Evolutionary conservation across 1,140 invertebrate species (phyloP).

Genomic region (Euwallacea fornicatus): DNA sequence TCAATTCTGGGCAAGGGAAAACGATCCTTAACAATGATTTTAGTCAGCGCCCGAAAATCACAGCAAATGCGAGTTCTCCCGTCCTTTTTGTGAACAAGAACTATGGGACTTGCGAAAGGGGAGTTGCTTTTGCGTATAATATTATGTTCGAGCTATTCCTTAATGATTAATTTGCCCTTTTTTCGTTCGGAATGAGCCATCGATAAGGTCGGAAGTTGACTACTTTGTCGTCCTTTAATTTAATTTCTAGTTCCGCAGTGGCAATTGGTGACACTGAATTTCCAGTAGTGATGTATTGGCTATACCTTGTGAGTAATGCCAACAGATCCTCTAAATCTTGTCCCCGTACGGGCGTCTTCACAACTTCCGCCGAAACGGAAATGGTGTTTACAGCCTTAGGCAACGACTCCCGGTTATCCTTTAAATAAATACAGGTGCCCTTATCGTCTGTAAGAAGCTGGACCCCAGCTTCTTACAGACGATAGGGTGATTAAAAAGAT

Average conservation of each 20-base stretch:
- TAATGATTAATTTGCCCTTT: slow-evolving; percentile 25
- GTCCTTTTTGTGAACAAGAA: slow-evolving; percentile 51
- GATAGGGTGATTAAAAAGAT: slow-evolving; percentile 8
- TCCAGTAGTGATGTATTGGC: background rate
- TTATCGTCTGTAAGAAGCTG: slow-evolving; percentile 8
- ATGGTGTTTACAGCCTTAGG: background rate
- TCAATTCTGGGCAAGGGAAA: slow-evolving; percentile 52
- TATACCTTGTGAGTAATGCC: background rate
- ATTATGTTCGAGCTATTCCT: slow-evolving; percentile 43
- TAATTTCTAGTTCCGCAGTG: background rate
- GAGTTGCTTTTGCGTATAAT: slow-evolving; percentile 51
- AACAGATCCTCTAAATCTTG: slow-evolving; percentile 1
- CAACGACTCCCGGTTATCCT: background rate
- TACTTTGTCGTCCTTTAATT: background rate
- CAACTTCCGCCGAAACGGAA: background rate
- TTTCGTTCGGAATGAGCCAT: slow-evolving; percentile 16
- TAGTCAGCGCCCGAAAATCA: slow-evolving; percentile 50
- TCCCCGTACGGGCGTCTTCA: slow-evolving; percentile 6
- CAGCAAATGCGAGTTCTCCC: slow-evolving; percentile 49
- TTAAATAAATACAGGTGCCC: background rate
- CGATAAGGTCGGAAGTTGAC: slow-evolving; percentile 13
- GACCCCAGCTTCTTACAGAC: too few species aligned
- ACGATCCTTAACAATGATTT: slow-evolving; percentile 46
- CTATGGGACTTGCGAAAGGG: slow-evolving; percentile 49
- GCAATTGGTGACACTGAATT: background rate